These are phyloP conservation scores for Argyresthia albistria DNA, from an alignment of 2,888 invertebrate genomes.

Conservation along the genomic window DNA sequence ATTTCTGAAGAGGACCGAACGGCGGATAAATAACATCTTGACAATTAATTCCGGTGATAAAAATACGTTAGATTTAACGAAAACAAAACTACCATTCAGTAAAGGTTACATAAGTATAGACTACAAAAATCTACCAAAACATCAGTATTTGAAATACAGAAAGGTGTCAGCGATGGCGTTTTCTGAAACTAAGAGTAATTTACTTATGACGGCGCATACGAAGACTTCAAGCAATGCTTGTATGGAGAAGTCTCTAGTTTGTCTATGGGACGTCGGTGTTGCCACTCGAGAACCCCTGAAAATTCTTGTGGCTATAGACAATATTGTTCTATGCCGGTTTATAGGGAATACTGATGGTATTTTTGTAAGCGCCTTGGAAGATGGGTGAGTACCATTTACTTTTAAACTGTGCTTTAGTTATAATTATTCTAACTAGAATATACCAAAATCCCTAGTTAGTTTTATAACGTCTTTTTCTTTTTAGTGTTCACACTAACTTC, in stretches of 20 bases:
- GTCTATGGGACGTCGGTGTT: slow-evolving; percentile 53
- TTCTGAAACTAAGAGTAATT: slow-evolving; percentile 40
- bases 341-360: slow-evolving; percentile 43
- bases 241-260: slow-evolving; percentile 31
- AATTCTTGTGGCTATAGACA: slow-evolving; percentile 41
- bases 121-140: slow-evolving; percentile 21
- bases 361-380: slow-evolving; percentile 47
- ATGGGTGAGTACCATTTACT: slow-evolving; percentile 35
- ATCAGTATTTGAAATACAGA: slow-evolving; percentile 26
- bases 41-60: slow-evolving; percentile 32
- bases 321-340: slow-evolving; percentile 36
- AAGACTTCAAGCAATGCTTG: slow-evolving; percentile 16
- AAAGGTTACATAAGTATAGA: slow-evolving; percentile 37
- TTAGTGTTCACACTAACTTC: too few species aligned
- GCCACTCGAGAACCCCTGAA: slow-evolving; percentile 40
- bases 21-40: slow-evolving; percentile 35
- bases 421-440: not conserved
- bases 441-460: not conserved
- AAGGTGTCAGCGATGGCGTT: slow-evolving; percentile 33
- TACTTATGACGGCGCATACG: slow-evolving; percentile 43
- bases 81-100: slow-evolving; percentile 44
- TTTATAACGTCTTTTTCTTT: not conserved
- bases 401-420: not conserved
- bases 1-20: slow-evolving; percentile 46
- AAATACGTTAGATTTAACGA: slow-evolving; percentile 26